phyloP scores from a whole-genome alignment of 2,797 vertebrate genomes.

The Pseudochaenichthys georgianus region DNA sequence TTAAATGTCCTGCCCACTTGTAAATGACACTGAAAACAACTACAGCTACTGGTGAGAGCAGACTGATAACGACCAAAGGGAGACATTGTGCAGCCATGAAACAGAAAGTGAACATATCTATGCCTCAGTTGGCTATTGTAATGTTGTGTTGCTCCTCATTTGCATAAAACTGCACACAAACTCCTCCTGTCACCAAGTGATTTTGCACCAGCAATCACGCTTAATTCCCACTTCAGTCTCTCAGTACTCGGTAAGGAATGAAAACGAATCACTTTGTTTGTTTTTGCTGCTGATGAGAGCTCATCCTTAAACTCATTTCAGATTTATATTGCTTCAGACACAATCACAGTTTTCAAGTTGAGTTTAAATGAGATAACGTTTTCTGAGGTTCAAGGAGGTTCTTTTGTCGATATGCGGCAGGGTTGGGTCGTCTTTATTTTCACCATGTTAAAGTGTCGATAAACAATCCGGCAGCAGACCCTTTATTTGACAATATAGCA shows the following conservation, averaged over 20 bases:
- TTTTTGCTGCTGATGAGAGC: conserved; percentile 16
- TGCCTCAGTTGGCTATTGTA: not conserved
- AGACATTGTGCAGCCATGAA: not conserved
- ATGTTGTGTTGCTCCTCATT: not conserved
- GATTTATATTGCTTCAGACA: conserved; percentile 1
- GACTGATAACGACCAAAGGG: not conserved
- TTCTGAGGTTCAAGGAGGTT: conserved; percentile 2
- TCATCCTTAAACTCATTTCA: conserved; percentile 9
- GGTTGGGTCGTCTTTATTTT: not conserved
- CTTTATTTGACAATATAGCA: not conserved
- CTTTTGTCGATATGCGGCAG: not conserved
- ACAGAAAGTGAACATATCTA: not conserved
- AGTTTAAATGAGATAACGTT: not conserved
- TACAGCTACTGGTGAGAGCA: not conserved
- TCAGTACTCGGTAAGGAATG: conserved; percentile 9
- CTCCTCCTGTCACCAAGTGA: not conserved
- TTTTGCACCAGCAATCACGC: not conserved
- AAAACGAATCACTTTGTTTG: conserved; percentile 22
- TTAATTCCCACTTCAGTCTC: not conserved
- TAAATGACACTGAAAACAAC: not conserved
- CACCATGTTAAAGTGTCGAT: not conserved
- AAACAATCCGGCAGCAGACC: not conserved
- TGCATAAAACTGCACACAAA: conserved; percentile 21
- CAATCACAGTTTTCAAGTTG: conserved; percentile 4
- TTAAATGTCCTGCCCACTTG: not conserved